Evolutionary conservation across 2,113 vertebrate genomes (phyloP).

Genomic region (Cheilinus undulatus): DNA sequence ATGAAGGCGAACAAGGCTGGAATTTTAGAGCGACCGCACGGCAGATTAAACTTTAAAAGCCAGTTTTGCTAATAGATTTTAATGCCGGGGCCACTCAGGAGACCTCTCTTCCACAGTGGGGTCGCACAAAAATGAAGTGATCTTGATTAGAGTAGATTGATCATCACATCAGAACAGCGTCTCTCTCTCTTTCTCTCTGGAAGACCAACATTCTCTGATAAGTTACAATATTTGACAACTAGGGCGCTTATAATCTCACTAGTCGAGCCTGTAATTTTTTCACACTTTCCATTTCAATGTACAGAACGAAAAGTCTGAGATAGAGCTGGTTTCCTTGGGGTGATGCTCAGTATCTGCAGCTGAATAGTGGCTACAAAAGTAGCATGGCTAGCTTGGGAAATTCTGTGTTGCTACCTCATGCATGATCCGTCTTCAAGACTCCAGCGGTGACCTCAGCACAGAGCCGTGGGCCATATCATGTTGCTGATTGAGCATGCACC

Average conservation of each 20-base stretch:
- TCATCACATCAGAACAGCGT: conserved; percentile 32
- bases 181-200: conserved; percentile 13
- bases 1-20: conserved; percentile 19
- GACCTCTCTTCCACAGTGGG: conserved; percentile 24
- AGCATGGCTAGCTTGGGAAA: conserved; percentile 44
- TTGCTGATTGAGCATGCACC: conserved; percentile 73
- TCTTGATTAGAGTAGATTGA: conserved; percentile 57
- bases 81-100: conserved; percentile 50
- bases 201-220: conserved; percentile 9
- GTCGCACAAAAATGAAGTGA: conserved; percentile 40
- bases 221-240: conserved; percentile 37
- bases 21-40: conserved; percentile 47
- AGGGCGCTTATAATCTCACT: conserved; percentile 5
- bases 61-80: conserved; percentile 64
- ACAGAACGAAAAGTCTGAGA: conserved; percentile 27
- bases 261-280: not conserved
- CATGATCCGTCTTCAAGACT: conserved; percentile 61
- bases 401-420: conserved; percentile 61
- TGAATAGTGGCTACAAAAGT: conserved; percentile 33
- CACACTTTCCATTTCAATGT: conserved; percentile 16
- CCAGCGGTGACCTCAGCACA: conserved; percentile 67
- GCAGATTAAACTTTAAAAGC: conserved; percentile 64
- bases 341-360: conserved; percentile 34
- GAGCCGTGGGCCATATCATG: conserved; percentile 69
- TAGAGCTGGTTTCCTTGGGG: conserved; percentile 41